phyloP scores from a whole-genome alignment of 2,888 invertebrate species.

The Cephus rjabovi region DNA sequence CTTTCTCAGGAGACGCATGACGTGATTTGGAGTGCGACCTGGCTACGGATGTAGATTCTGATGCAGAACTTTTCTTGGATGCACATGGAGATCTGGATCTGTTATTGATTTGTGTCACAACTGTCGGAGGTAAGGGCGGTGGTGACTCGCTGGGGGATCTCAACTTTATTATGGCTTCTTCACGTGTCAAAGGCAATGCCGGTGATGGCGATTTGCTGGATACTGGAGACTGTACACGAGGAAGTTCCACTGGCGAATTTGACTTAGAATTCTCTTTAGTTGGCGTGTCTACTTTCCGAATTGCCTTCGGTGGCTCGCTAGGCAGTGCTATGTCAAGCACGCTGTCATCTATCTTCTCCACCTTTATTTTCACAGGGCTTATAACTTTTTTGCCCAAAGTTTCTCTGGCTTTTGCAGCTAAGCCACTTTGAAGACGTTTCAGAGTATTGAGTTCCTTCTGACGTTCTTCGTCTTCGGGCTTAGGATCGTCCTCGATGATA shows the following conservation, averaged over 20 bases:
- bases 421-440: conserved; percentile 74
- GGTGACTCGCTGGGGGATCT: conserved; percentile 51
- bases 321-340: conserved; percentile 57
- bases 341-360: conserved; percentile 49
- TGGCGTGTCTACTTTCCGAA: conserved; percentile 14
- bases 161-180: conserved; percentile 48
- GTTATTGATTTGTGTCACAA: conserved; percentile 12
- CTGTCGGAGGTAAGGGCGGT: conserved; percentile 28
- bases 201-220: conserved; percentile 60
- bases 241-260: conserved; percentile 40
- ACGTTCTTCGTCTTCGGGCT: conserved; percentile 72
- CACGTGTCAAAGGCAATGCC: conserved; percentile 56
- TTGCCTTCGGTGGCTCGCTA: conserved; percentile 53
- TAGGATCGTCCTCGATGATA: conserved; percentile 69
- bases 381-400: conserved; percentile 71
- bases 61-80: conserved; percentile 25
- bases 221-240: conserved; percentile 44
- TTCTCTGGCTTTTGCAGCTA: conserved; percentile 80
- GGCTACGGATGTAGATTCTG: conserved; percentile 16
- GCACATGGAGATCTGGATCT: conserved; percentile 33
- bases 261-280: conserved; percentile 26
- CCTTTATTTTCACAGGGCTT: conserved; percentile 53
- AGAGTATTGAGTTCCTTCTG: conserved; percentile 77
- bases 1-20: conserved; percentile 1
- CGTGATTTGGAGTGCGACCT: conserved; percentile 25